A percentile compares a stretch with the other conserved stretches of the same genome.
phyloP scores from a whole-genome alignment of 2,113 vertebrate species.

The Felis chaus region DNA sequence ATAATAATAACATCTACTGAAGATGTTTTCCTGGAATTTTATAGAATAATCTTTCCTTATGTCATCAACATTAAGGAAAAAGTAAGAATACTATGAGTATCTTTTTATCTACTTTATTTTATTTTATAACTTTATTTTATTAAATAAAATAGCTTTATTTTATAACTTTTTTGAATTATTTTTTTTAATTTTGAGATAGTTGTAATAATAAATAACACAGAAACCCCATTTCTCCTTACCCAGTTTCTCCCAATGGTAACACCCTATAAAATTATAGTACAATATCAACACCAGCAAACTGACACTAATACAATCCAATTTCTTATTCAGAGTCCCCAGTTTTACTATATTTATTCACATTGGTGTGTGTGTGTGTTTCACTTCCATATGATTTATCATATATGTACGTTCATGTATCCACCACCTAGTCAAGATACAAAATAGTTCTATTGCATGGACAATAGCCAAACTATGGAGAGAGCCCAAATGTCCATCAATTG shows the following conservation, averaged over 20 bases:
- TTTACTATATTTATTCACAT: neutral
- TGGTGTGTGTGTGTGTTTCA: neutral
- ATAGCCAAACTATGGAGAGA: too few relatives aligned
- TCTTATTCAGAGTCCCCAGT: neutral
- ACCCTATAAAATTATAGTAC: neutral
- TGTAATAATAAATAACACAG: neutral
- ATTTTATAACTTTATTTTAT: neutral
- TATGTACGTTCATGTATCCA: neutral
- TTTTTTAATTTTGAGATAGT: neutral
- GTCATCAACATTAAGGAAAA: neutral
- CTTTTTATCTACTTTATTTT: neutral
- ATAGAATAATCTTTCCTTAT: neutral
- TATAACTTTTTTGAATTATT: neutral
- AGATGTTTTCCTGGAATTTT: neutral
- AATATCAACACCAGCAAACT: neutral
- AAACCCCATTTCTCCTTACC: neutral
- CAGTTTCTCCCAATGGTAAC: neutral
- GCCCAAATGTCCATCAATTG: too few relatives aligned
- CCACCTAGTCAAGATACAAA: neutral
- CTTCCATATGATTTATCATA: neutral
- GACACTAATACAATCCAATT: neutral
- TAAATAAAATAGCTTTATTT: neutral
- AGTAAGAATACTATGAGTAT: neutral
- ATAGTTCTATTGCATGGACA: neutral
- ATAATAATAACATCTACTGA: neutral